Evolutionary conservation across 2,113 vertebrate genomes (phyloP).

Genomic region (Anseranas semipalmata): DNA sequence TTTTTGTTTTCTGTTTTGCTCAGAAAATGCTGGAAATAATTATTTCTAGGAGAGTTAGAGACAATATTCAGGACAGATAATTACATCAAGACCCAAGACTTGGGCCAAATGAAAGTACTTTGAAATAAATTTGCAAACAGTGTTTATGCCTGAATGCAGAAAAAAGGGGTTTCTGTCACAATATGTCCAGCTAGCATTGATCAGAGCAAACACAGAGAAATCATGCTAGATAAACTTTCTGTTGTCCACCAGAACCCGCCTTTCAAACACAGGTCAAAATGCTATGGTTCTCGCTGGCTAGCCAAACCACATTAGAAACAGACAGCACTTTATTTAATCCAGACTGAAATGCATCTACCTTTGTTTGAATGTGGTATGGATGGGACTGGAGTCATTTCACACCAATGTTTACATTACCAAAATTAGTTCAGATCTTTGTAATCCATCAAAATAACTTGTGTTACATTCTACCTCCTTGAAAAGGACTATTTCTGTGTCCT

Average conservation of each 20-base stretch:
- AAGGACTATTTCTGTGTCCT: background rate
- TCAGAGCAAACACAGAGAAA: background rate
- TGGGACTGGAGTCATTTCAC: background rate
- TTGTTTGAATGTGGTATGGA: background rate
- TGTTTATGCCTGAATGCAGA: background rate
- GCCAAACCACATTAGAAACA: slow-evolving; percentile 1
- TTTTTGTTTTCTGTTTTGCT: slow-evolving; percentile 8
- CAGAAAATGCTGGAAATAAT: slow-evolving; percentile 25
- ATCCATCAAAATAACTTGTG: background rate
- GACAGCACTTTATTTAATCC: background rate
- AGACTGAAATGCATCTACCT: background rate
- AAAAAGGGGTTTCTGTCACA: background rate
- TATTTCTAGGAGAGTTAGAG: background rate
- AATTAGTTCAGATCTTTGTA: background rate
- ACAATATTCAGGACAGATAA: background rate
- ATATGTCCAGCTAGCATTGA: background rate
- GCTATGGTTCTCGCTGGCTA: background rate
- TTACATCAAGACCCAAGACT: background rate
- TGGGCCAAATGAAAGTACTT: background rate
- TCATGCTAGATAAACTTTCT: background rate
- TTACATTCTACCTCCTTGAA: background rate
- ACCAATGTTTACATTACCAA: background rate
- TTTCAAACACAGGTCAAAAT: background rate
- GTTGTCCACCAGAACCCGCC: background rate
- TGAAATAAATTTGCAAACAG: background rate